These are phyloP conservation scores for Chelmon rostratus DNA, from an alignment of 2,797 vertebrate genomes.

Conservation along the genomic window DNA sequence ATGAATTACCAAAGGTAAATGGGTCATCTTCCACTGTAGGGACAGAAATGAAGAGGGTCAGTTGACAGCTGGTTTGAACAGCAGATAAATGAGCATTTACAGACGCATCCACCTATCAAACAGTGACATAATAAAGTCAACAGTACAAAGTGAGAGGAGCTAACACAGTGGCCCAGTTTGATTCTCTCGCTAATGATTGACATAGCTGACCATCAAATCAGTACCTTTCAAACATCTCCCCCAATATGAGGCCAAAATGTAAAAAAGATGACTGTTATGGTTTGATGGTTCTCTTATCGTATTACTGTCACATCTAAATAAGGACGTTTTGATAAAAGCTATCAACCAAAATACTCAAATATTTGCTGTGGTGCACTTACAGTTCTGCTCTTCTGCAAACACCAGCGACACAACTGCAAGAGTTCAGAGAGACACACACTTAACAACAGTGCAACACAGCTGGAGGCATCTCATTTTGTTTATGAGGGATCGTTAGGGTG, in stretches of 20 bases:
- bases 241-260: not conserved
- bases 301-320: not conserved
- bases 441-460: conserved; percentile 16
- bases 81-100: conserved; percentile 16
- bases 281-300: not conserved
- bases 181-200: conserved; percentile 34
- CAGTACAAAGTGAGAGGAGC: conserved; percentile 30
- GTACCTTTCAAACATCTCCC: conserved; percentile 17
- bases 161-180: conserved; percentile 36
- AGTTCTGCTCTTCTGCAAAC: conserved; percentile 77
- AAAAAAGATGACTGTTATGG: not conserved
- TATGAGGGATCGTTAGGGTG: not conserved
- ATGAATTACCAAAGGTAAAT: conserved; percentile 84
- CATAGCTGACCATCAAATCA: conserved; percentile 17
- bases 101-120: conserved; percentile 34
- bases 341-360: not conserved
- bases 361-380: conserved; percentile 63
- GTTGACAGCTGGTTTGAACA: conserved; percentile 20
- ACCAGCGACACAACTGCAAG: conserved; percentile 83
- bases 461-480: not conserved
- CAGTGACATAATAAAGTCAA: conserved; percentile 38
- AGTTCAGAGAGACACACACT: conserved; percentile 39
- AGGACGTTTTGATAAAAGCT: not conserved
- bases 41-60: conserved; percentile 45
- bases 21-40: conserved; percentile 79